Conservation (phyloP, 2,797 vertebrate species). For the Sebastes aleutianus region DNA sequence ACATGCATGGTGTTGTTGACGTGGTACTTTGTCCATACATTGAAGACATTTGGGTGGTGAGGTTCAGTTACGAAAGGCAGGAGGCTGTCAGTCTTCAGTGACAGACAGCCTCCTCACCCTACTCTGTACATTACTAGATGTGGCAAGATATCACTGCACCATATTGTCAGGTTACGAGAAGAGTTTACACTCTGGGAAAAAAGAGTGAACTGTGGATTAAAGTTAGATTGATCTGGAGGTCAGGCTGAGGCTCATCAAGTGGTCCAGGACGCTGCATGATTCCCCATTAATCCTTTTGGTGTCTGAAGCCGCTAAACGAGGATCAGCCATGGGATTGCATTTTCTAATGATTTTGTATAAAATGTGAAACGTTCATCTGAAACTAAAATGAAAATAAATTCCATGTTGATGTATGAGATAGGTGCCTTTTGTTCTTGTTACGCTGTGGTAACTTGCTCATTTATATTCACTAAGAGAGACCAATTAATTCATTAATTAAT, state of each 20-base stretch:
- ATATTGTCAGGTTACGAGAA: conserved; percentile 7
- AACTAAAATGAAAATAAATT: conserved; percentile 80
- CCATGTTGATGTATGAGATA: conserved; percentile 70
- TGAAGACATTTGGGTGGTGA: conserved; percentile 3
- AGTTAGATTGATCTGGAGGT: conserved; percentile 32
- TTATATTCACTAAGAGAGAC: not conserved
- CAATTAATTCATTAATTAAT: too few species aligned
- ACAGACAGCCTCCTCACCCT: conserved; percentile 10
- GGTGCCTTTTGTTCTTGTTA: conserved; percentile 29
- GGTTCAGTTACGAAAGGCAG: not conserved
- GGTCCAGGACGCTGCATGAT: conserved; percentile 61
- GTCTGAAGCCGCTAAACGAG: conserved; percentile 27
- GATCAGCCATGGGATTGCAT: conserved; percentile 61
- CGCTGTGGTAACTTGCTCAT: not conserved
- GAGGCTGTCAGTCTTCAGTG: not conserved
- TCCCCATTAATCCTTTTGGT: conserved; percentile 50
- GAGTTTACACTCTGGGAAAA: not conserved
- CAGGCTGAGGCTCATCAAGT: conserved; percentile 36
- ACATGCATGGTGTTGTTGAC: conserved; percentile 73
- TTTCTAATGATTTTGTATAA: conserved; percentile 87
- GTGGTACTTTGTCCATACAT: conserved; percentile 68
- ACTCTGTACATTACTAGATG: conserved; percentile 55
- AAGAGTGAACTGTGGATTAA: conserved; percentile 19
- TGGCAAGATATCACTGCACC: conserved; percentile 41
- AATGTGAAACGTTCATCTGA: conserved; percentile 83